Evolutionary conservation across 2,113 vertebrate species (phyloP), one percentile per base, ranked within the genome.

Genomic region (Coturnix japonica): DNA sequence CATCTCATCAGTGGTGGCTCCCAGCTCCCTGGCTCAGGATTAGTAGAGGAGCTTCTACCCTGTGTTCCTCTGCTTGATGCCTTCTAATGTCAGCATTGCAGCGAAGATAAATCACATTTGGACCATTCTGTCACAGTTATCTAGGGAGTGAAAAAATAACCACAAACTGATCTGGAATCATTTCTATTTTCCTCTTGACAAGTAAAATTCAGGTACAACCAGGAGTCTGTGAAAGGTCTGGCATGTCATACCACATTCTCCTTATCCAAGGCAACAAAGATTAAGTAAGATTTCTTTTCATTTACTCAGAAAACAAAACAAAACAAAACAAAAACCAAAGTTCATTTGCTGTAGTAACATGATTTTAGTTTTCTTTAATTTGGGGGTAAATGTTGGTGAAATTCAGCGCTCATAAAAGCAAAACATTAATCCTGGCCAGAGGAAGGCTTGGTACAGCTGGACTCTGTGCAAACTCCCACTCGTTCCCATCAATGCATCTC

Each of bases 281-380:
- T 84, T 79, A 87, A 90, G 63, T 92, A 95, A 96, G 73, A 90
- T 49, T 94, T 89, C 13, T 20, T 64, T 95, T 94, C 91, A 89
- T 93, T 96, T 94, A 78, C 87, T 49, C 64, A 75, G 80, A 96
- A 94, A 80, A 54, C 37, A 37, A 37, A 37, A 81, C 94, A 37
- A 37, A 37, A 37, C 37, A 37, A 10, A 37, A 37, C 37, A 75
- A 28, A 28, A 95, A 80, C 51, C 76, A 94, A 77, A 61, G 43
- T 91, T 70, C 95, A 61, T 71, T 96, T 97, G 77, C 90, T 95
- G 95, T 94, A 93, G 81, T 93, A 95, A 92, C 94, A 87, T 2
- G 3, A 49, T 89, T 87, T 73, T 95, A 44, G 75, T 90, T 96
- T 94, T 47, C 37, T 94, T 93, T 70, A 88, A 91, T 95, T 94